Evolutionary conservation across 2,797 vertebrate species (phyloP).

Genomic region (Hylomyscus alleni): DNA sequence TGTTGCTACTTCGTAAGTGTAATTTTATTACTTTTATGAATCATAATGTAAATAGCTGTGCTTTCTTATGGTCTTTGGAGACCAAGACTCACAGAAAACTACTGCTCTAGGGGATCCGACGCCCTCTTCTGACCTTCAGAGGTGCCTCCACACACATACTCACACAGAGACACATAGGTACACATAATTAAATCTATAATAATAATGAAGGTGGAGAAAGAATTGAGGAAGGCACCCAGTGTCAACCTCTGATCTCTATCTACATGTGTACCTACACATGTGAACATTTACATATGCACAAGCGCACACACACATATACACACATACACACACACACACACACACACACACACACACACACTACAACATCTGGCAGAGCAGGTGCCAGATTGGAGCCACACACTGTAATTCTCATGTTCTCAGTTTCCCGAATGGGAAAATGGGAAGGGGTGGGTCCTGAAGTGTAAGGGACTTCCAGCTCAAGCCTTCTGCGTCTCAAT

Average conservation of each 20-base stretch:
- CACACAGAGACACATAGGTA: neutral
- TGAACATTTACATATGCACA: neutral
- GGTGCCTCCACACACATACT: neutral
- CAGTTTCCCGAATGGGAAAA: neutral
- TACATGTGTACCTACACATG: neutral
- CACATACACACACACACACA: neutral
- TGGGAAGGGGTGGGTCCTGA: neutral
- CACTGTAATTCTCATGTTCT: neutral
- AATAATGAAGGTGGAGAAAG: neutral
- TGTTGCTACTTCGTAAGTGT: neutral
- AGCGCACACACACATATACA: too few relatives aligned
- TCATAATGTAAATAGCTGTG: neutral
- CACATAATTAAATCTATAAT: neutral
- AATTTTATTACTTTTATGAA: neutral
- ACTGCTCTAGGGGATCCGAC: neutral
- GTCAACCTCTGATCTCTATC: neutral
- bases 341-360: neutral
- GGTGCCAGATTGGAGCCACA: neutral
- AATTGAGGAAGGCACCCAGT: neutral
- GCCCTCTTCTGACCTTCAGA: neutral
- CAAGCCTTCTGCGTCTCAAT: neutral
- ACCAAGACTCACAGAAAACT: neutral
- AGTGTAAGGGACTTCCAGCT: rapidly evolving
- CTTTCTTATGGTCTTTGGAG: neutral
- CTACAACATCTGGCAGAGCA: neutral